Percentiles rank a stretch among this genome's conserved stretches.
These are phyloP conservation scores for Neomorphus geoffroyi DNA, from an alignment of 2,797 vertebrate genomes.

Conservation along the genomic window DNA sequence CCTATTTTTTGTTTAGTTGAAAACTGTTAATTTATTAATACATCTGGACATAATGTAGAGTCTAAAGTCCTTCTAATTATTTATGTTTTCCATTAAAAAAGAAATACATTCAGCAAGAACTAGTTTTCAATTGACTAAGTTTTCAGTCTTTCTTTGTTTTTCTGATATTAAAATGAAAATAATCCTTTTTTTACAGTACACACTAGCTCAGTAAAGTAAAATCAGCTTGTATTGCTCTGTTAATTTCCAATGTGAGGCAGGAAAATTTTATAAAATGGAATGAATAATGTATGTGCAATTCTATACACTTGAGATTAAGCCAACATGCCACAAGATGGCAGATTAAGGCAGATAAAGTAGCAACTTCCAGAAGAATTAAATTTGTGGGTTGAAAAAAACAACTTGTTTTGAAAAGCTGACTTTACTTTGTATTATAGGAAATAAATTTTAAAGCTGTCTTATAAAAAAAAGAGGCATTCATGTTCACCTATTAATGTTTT, in stretches of 20 bases:
- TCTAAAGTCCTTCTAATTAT: not conserved
- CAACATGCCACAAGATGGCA: slow-evolving; percentile 70
- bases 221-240: not conserved
- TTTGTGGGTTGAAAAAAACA: not conserved
- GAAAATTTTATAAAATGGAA: not conserved
- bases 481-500: not conserved
- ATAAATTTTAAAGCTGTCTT: not conserved
- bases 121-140: not conserved
- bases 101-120: not conserved
- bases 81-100: not conserved
- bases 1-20: not conserved
- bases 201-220: not conserved
- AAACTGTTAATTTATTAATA: not conserved
- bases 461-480: not conserved
- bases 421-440: not conserved
- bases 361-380: not conserved
- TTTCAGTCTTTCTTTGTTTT: not conserved
- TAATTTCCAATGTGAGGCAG: not conserved
- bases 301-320: slow-evolving; percentile 49
- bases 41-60: not conserved
- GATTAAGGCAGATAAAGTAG: slow-evolving; percentile 45
- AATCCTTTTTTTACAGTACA: not conserved
- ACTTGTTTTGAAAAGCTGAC: not conserved
- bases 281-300: not conserved
- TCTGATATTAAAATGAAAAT: not conserved